These are phyloP conservation scores for Watsonalla binaria DNA, from an alignment of 2,888 invertebrate species.

Conservation along the genomic window DNA sequence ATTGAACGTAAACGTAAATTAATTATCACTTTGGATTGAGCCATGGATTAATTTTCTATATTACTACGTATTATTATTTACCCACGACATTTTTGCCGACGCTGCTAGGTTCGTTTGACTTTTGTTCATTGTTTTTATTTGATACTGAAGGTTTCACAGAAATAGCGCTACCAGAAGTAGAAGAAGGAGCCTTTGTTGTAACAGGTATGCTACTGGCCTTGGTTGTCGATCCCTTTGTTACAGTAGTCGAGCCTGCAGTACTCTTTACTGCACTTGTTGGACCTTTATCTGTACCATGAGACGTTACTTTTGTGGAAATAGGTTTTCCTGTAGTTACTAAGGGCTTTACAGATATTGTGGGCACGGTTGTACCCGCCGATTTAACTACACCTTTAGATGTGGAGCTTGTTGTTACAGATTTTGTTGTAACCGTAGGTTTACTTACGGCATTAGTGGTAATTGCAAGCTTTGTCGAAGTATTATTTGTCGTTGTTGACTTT, in stretches of 20 bases:
- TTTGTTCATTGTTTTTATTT: conserved; percentile 25
- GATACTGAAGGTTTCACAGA: conserved; percentile 12
- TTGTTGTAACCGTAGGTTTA: not conserved
- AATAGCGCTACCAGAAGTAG: not conserved
- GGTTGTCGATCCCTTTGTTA: not conserved
- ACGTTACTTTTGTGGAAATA: conserved; percentile 7
- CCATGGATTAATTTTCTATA: conserved; percentile 34
- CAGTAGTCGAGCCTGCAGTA: not conserved
- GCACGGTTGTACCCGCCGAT: conserved; percentile 9
- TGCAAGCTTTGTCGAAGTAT: not conserved
- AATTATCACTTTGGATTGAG: conserved; percentile 48
- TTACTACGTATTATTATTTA: conserved; percentile 14
- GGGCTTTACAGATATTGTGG: conserved; percentile 11
- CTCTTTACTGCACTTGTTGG: not conserved
- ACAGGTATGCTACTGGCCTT: not conserved
- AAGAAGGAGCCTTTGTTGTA: not conserved
- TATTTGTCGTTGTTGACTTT: not conserved
- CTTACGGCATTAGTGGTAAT: not conserved
- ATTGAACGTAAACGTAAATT: conserved; percentile 20
- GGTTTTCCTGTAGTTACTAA: conserved; percentile 3
- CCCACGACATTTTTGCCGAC: conserved; percentile 22
- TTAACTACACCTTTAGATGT: not conserved
- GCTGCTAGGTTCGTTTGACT: conserved; percentile 29
- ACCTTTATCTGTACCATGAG: conserved; percentile 3
- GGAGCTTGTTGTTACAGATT: not conserved